Evolutionary conservation across 2,797 vertebrate species (phyloP).

Genomic region (Heterohyrax brucei): DNA sequence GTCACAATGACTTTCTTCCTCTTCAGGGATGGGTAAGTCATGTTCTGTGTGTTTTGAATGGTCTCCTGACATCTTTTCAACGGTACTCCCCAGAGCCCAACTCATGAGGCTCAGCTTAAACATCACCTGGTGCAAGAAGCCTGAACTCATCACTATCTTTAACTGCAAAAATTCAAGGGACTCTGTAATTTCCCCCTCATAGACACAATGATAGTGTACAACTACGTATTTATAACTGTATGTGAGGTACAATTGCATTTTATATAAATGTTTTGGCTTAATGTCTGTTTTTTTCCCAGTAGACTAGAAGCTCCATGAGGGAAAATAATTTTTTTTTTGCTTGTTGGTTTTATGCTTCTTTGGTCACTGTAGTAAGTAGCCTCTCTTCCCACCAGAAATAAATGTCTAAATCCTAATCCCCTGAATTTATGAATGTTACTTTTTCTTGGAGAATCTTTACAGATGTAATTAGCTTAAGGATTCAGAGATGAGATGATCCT

Average conservation of each 20-base stretch:
- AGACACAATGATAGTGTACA: not conserved
- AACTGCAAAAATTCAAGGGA: constrained; percentile 24
- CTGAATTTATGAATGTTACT: no score
- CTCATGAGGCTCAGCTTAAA: not conserved
- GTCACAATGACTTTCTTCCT: not conserved
- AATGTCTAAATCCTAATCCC: not conserved
- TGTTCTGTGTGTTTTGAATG: not conserved
- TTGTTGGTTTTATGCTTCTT: constrained; percentile 49
- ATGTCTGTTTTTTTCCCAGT: not conserved
- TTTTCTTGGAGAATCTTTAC: no score
- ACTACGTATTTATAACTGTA: not conserved
- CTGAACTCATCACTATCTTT: not conserved
- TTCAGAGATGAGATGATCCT: constrained; percentile 5
- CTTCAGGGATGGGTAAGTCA: not conserved
- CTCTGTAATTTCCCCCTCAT: not conserved
- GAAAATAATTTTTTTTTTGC: not conserved
- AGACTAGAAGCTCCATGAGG: not conserved
- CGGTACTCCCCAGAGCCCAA: not conserved
- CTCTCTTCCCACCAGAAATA: not conserved
- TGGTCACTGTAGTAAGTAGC: not conserved
- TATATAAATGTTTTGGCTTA: not conserved
- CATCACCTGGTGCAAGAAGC: not conserved
- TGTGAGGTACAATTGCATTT: not conserved
- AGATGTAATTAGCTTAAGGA: not conserved
- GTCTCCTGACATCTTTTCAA: not conserved